Evolutionary conservation across 2,888 invertebrate species (phyloP).

Genomic region (Coenonympha glycerion): DNA sequence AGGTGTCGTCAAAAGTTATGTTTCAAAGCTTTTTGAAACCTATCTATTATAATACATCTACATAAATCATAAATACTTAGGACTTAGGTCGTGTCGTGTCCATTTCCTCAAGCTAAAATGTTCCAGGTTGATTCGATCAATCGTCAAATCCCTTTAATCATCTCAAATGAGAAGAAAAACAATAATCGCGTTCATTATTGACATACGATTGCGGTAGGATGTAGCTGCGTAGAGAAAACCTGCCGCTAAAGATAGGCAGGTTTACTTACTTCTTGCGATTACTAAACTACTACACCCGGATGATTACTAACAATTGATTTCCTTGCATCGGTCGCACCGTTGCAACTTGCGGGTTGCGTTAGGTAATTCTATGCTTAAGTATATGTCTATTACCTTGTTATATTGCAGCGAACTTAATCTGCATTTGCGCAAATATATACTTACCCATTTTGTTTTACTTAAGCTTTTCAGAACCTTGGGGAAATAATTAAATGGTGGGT

Average conservation of each 20-base stretch:
- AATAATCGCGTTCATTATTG: slow-evolving; percentile 47
- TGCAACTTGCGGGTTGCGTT: not conserved
- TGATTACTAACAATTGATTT: slow-evolving; percentile 34
- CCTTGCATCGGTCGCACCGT: too few relatives aligned
- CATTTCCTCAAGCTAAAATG: too few relatives aligned
- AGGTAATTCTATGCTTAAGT: not conserved
- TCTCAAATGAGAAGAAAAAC: slow-evolving; percentile 22
- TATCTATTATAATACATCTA: too few relatives aligned
- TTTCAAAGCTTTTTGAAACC: too few relatives aligned
- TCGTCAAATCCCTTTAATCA: not conserved
- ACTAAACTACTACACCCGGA: slow-evolving; percentile 33
- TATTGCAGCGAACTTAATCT: not conserved
- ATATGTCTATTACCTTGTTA: too few relatives aligned
- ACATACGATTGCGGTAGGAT: slow-evolving; percentile 47
- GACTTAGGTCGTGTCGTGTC: too few relatives aligned
- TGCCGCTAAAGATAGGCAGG: slow-evolving; percentile 16
- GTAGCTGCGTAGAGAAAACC: slow-evolving; percentile 48
- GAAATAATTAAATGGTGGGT: too few relatives aligned
- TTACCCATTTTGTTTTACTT: too few relatives aligned
- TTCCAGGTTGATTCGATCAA: not conserved
- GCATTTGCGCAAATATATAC: not conserved
- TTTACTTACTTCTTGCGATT: slow-evolving; percentile 32
- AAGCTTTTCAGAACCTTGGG: too few relatives aligned
- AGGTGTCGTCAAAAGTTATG: too few relatives aligned
- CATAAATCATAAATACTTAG: too few relatives aligned